phyloP scores from a whole-genome alignment of 1,140 invertebrate species.

The Venturia canescens region DNA sequence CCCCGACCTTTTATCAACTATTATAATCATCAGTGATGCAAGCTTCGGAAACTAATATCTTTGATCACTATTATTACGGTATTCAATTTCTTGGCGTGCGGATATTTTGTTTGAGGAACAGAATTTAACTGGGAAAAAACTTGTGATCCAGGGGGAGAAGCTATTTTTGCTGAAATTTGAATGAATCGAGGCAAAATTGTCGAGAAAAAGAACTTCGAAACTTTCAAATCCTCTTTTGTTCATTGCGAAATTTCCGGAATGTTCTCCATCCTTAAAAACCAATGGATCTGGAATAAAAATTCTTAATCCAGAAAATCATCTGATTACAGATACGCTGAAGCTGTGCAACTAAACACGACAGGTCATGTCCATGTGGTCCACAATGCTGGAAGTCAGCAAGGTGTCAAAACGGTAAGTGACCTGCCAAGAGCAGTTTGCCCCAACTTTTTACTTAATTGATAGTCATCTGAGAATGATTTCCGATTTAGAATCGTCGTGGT shows the following conservation, averaged over 20 bases:
- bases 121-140: too few species aligned
- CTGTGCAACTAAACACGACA: constrained; percentile 2
- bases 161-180: too few species aligned
- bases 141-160: too few species aligned
- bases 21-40: neutral
- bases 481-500: constrained; percentile 36
- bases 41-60: neutral
- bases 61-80: too few species aligned
- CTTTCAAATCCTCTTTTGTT: too few species aligned
- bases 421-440: neutral
- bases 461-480: neutral
- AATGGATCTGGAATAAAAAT: neutral
- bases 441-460: neutral
- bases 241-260: too few species aligned
- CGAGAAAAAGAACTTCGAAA: too few species aligned
- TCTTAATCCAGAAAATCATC: neutral
- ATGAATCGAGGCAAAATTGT: too few species aligned
- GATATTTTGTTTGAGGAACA: too few species aligned
- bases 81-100: too few species aligned
- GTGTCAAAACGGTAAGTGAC: constrained; percentile 22
- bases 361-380: constrained; percentile 11
- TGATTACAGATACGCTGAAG: constrained; percentile 21
- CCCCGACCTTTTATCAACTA: neutral
- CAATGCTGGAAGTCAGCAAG: neutral
- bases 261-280: neutral